Evolutionary conservation across 2,797 vertebrate species (phyloP).

Genomic region (Tapirus indicus): DNA sequence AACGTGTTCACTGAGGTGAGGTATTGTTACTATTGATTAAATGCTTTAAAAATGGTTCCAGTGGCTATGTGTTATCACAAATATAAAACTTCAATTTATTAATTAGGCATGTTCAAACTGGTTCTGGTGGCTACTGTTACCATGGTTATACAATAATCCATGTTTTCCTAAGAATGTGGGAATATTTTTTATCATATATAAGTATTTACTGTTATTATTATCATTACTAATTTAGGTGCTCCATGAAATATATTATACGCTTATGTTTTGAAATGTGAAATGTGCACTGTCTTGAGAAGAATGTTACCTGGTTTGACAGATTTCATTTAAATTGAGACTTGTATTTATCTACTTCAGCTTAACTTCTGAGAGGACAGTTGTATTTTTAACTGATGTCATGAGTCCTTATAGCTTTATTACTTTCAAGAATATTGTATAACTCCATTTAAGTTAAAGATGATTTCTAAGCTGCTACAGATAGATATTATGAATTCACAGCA

Average conservation of each 20-base stretch:
- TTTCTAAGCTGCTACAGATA: neutral
- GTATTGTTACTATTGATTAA: slow-evolving; percentile 58
- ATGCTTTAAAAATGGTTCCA: slow-evolving; percentile 10
- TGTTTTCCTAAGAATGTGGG: neutral
- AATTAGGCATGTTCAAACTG: neutral
- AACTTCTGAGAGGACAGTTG: neutral
- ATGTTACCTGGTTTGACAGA: neutral
- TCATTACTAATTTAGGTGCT: neutral
- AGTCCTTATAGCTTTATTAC: neutral
- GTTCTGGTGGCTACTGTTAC: neutral
- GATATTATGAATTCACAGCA: neutral
- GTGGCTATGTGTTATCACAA: neutral
- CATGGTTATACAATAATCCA: neutral
- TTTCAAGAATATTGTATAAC: neutral
- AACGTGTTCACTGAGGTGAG: slow-evolving; percentile 11
- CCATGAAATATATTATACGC: neutral
- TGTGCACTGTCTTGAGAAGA: neutral
- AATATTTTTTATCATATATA: neutral
- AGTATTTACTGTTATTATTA: neutral
- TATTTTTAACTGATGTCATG: neutral
- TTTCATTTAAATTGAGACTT: neutral
- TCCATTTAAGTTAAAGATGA: neutral
- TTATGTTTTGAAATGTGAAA: neutral
- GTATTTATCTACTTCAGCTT: neutral
- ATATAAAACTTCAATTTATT: neutral